A percentile compares a stretch with the other conserved stretches of the same genome.
Evolutionary conservation across 1,140 invertebrate species (phyloP).

Genomic region (Pachyrhynchus sulphureomaculatus): DNA sequence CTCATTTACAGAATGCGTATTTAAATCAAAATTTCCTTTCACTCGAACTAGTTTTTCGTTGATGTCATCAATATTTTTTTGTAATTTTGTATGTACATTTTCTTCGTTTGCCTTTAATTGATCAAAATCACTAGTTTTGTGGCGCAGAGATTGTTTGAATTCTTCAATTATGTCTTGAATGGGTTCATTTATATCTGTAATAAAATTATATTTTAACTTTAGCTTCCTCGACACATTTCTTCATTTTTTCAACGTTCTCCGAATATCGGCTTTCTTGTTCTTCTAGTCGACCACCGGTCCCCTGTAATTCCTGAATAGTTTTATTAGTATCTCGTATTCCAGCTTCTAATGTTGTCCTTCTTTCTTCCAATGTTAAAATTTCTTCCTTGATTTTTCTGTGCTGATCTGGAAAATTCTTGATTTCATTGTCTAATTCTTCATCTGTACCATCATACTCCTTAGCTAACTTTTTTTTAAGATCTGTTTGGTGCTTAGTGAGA

Average conservation of each 20-base stretch:
- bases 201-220: conserved; percentile 32
- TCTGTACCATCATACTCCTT: conserved; percentile 60
- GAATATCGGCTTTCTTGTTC: conserved; percentile 47
- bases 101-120: conserved; percentile 39
- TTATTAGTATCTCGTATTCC: conserved; percentile 31
- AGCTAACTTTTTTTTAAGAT: no score
- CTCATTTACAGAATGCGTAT: conserved; percentile 51
- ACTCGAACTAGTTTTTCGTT: conserved; percentile 52
- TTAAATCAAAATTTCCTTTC: conserved; percentile 52
- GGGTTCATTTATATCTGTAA: neutral
- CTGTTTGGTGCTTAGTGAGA: no score
- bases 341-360: conserved; percentile 30
- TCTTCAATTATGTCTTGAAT: no score
- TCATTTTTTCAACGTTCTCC: conserved; percentile 41
- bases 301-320: conserved; percentile 42
- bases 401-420: conserved; percentile 42
- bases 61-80: conserved; percentile 53
- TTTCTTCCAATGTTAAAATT: conserved; percentile 34
- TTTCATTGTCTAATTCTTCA: conserved; percentile 56
- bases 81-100: conserved; percentile 51
- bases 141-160: no score
- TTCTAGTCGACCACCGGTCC: conserved; percentile 47
- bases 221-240: conserved; percentile 42
- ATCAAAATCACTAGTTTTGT: neutral
- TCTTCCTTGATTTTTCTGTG: conserved; percentile 35